Conservation (phyloP, 1,140 invertebrate species). For the Cephus cinctus region DNA sequence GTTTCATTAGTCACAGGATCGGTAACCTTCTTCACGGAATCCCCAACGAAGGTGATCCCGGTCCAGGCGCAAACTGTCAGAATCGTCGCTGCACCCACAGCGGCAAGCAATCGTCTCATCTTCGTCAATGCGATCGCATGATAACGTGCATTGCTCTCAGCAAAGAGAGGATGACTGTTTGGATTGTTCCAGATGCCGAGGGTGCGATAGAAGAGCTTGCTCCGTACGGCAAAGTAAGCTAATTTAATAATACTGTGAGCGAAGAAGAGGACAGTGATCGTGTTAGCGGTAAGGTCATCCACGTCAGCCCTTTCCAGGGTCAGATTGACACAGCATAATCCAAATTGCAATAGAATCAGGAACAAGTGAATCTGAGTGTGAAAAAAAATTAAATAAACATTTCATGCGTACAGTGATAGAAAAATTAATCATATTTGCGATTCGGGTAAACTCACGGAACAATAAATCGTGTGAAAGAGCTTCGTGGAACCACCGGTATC, state of each 20-base stretch:
- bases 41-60: slow-evolving; percentile 74
- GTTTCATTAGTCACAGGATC: slow-evolving; percentile 75
- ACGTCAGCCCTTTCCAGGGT: slow-evolving; percentile 71
- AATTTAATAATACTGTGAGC: slow-evolving; percentile 74
- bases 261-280: slow-evolving; percentile 79
- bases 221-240: slow-evolving; percentile 69
- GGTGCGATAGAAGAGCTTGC: slow-evolving; percentile 75
- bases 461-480: slow-evolving; percentile 45
- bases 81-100: slow-evolving; percentile 64
- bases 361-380: slow-evolving; percentile 57
- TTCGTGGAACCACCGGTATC: slow-evolving; percentile 43
- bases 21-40: slow-evolving; percentile 65
- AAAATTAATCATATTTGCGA: too few relatives aligned
- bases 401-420: background rate
- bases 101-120: slow-evolving; percentile 70
- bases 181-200: slow-evolving; percentile 77
- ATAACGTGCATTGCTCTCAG: slow-evolving; percentile 76
- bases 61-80: slow-evolving; percentile 67
- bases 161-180: slow-evolving; percentile 78
- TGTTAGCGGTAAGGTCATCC: slow-evolving; percentile 77
- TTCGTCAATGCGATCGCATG: slow-evolving; percentile 73
- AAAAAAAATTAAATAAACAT: slow-evolving; percentile 1
- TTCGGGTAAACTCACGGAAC: slow-evolving; percentile 47
- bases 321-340: slow-evolving; percentile 67
- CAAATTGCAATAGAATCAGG: slow-evolving; percentile 65